A percentile compares a stretch with the other conserved stretches of the same genome.
Evolutionary conservation across 2,113 vertebrate species (phyloP).

Genomic region (Leptodactylus fuscus): DNA sequence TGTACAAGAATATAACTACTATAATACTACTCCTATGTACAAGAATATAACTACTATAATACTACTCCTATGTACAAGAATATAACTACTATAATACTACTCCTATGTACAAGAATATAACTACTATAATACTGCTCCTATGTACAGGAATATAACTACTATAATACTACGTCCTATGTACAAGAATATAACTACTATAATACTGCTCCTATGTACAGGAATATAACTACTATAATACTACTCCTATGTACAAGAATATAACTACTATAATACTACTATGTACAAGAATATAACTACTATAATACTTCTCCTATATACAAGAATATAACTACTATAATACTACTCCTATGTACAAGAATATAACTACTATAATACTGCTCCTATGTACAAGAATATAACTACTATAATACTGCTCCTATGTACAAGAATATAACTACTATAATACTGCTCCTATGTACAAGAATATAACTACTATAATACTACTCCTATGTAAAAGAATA

Average conservation of each 20-base stretch:
- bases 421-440: conserved; percentile 3
- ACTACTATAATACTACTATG: too few species aligned
- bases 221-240: too few species aligned
- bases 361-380: neutral
- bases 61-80: neutral
- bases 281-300: too few species aligned
- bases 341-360: neutral
- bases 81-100: conserved; percentile 5
- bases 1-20: neutral
- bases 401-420: neutral
- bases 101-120: neutral
- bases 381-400: neutral
- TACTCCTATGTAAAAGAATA: neutral
- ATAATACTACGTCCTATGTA: too few species aligned
- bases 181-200: too few species aligned
- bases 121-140: too few species aligned
- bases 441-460: neutral
- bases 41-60: conserved; percentile 3
- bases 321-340: conserved; percentile 1
- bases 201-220: too few species aligned
- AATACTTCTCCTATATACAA: too few species aligned
- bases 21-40: neutral
- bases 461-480: neutral
- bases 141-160: too few species aligned
- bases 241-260: too few species aligned